These are phyloP conservation scores for Scaeva pyrastri DNA, from an alignment of 2,888 invertebrate genomes.

Conservation along the genomic window DNA sequence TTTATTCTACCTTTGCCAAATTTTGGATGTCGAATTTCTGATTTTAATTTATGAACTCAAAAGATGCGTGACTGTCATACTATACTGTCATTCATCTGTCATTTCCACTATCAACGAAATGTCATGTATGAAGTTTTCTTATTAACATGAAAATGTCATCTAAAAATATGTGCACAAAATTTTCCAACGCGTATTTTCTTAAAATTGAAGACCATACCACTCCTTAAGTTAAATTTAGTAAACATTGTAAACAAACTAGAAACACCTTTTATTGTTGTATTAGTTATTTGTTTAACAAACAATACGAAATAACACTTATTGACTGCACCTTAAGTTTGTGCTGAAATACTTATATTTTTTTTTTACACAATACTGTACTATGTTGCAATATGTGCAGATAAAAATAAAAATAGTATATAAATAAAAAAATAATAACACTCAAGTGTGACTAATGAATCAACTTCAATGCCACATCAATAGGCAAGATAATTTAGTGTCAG, in stretches of 20 bases:
- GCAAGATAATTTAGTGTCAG: not conserved
- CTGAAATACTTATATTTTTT: not conserved
- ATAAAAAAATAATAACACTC: not conserved
- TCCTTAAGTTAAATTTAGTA: not conserved
- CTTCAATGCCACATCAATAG: not conserved
- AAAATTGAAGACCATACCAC: not conserved
- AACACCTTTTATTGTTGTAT: not conserved
- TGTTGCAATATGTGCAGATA: too few species aligned
- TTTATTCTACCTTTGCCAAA: too few species aligned
- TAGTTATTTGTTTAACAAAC: conserved; percentile 1
- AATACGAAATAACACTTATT: not conserved
- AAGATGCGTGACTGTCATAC: too few species aligned
- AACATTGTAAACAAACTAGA: not conserved
- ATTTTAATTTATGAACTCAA: too few species aligned
- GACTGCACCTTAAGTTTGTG: too few species aligned
- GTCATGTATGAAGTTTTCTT: not conserved
- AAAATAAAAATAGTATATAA: not conserved
- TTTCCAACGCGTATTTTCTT: not conserved
- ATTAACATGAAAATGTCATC: too few species aligned
- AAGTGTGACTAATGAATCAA: not conserved
- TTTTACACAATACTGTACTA: too few species aligned
- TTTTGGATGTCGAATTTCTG: too few species aligned
- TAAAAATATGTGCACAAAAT: not conserved
- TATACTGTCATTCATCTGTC: not conserved
- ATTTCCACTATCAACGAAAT: not conserved